These are phyloP conservation scores for Nomada fucata DNA, from an alignment of 2,888 invertebrate species.

Conservation along the genomic window DNA sequence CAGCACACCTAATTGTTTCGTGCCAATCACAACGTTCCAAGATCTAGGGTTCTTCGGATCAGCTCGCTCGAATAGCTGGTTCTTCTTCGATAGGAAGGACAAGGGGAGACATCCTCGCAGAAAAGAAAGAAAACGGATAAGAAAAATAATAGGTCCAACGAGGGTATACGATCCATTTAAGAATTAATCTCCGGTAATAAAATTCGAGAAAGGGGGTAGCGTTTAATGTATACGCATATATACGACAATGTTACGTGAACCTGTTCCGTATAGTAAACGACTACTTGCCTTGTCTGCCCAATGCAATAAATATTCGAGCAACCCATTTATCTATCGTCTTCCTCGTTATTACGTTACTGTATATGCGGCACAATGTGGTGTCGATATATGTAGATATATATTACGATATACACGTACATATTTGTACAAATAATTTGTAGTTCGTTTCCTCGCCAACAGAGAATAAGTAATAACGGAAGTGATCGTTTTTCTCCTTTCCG, in stretches of 20 bases:
- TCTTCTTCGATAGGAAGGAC: no score
- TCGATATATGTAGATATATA: conserved; percentile 14
- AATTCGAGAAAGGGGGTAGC: neutral
- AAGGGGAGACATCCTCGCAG: no score
- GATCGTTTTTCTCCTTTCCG: conserved; percentile 49
- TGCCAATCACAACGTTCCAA: conserved; percentile 57
- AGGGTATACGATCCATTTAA: conserved; percentile 55
- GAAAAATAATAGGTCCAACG: conserved; percentile 38
- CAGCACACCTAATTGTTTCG: conserved; percentile 35
- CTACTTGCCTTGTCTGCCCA: conserved; percentile 1
- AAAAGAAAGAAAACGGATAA: neutral
- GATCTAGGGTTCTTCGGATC: neutral
- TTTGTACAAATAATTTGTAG: conserved; percentile 35
- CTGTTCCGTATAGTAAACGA: conserved; percentile 9
- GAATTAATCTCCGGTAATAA: conserved; percentile 12
- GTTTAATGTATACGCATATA: conserved; percentile 6
- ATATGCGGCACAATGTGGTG: conserved; percentile 5
- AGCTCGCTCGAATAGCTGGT: neutral
- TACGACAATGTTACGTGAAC: neutral
- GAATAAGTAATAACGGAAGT: conserved; percentile 39
- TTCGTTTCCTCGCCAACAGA: conserved; percentile 8
- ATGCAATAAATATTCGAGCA: conserved; percentile 8
- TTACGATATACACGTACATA: neutral
- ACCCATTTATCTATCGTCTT: conserved; percentile 55
- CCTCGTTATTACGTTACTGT: conserved; percentile 55